Percentiles rank a stretch among this genome's conserved stretches.
These are phyloP conservation scores for Enteromius viviparus DNA, from an alignment of 2,797 vertebrate species.

Conservation along the genomic window DNA sequence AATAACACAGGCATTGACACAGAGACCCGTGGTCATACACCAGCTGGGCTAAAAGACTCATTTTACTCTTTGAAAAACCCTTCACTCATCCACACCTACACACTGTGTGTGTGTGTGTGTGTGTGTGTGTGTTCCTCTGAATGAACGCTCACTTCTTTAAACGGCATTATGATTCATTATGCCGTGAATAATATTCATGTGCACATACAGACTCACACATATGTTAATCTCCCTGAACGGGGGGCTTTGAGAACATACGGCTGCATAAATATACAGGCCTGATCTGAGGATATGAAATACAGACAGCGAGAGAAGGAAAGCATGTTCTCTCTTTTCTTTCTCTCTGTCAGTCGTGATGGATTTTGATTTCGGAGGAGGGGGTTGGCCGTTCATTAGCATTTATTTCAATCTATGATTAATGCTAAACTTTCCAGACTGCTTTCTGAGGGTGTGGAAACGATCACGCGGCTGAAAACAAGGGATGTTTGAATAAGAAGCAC, in stretches of 20 bases:
- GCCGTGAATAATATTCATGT: constrained; percentile 71
- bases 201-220: constrained; percentile 31
- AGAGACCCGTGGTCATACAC: constrained; percentile 55
- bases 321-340: constrained; percentile 30
- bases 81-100: constrained; percentile 63
- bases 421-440: constrained; percentile 35
- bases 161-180: constrained; percentile 74
- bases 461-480: constrained; percentile 16
- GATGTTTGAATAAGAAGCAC: neutral
- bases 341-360: constrained; percentile 36
- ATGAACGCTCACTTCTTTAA: constrained; percentile 71
- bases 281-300: constrained; percentile 23
- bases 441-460: constrained; percentile 12
- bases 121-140: constrained; percentile 49
- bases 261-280: constrained; percentile 47
- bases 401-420: constrained; percentile 45
- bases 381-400: constrained; percentile 49
- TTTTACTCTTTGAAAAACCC: constrained; percentile 49
- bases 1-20: constrained; percentile 50
- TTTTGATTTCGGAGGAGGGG: constrained; percentile 32
- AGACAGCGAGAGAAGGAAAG: constrained; percentile 39
- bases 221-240: constrained; percentile 62
- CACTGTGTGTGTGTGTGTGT: constrained; percentile 53
- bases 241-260: constrained; percentile 52
- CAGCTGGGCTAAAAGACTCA: constrained; percentile 58